These are phyloP conservation scores for Antechinus stuartii DNA, from an alignment of 2,113 vertebrate genomes.

Conservation along the genomic window DNA sequence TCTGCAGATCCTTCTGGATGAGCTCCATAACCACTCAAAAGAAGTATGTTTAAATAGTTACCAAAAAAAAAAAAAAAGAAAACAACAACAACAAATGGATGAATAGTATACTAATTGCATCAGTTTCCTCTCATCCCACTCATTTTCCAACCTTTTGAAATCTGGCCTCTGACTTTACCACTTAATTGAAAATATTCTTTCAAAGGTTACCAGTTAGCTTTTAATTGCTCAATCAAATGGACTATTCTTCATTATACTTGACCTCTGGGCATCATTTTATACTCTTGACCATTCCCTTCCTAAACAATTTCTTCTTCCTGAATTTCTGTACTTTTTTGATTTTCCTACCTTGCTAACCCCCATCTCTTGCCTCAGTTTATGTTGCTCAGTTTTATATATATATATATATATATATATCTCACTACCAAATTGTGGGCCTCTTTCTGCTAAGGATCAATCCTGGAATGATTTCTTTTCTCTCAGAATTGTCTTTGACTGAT, in stretches of 20 bases:
- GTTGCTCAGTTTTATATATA: background rate
- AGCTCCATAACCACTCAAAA: background rate
- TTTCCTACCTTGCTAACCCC: background rate
- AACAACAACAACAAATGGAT: background rate
- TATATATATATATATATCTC: background rate
- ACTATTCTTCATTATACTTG: background rate
- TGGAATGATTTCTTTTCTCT: background rate
- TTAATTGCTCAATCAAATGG: background rate
- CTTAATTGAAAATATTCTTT: background rate
- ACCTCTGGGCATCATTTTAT: background rate
- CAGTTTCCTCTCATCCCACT: background rate
- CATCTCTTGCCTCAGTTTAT: background rate
- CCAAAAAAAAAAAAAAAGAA: background rate
- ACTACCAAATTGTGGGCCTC: background rate
- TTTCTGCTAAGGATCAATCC: background rate
- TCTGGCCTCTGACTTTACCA: background rate
- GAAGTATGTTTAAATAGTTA: background rate
- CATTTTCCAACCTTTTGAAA: background rate
- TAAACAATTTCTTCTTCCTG: background rate
- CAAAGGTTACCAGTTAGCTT: background rate
- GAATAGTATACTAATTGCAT: background rate
- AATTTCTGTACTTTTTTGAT: background rate
- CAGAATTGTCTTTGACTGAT: background rate
- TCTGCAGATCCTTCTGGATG: background rate
- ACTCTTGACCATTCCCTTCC: background rate